Evolutionary conservation across 1,140 invertebrate species (phyloP).

Genomic region (Meloidogyne exigua): DNA sequence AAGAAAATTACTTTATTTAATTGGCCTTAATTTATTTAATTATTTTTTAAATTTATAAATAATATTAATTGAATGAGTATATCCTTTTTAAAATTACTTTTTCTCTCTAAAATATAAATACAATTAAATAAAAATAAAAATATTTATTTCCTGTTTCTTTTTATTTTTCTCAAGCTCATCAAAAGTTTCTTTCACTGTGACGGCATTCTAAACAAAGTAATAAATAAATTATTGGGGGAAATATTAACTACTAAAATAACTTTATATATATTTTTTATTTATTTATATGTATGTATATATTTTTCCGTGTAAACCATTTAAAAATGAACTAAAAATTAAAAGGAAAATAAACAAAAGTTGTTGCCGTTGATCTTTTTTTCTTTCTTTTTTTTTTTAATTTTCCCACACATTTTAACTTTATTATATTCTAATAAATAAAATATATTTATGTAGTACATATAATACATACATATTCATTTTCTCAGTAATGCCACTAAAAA

Average conservation of each 20-base stretch:
- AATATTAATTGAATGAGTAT: not conserved
- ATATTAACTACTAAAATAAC: not conserved
- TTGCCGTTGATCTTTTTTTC: not conserved
- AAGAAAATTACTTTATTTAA: not conserved
- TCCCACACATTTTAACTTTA: not conserved
- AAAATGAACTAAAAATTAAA: not conserved
- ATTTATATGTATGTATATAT: not conserved
- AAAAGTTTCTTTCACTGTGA: not conserved
- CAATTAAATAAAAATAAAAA: not conserved
- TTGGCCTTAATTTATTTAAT: no score
- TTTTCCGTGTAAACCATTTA: not conserved
- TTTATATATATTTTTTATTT: not conserved
- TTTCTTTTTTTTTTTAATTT: not conserved
- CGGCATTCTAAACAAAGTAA: not conserved
- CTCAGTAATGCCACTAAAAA: slow-evolving; percentile 4
- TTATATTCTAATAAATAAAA: no score
- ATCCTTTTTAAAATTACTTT: not conserved
- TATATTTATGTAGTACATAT: no score
- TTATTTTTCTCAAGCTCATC: slow-evolving; percentile 1
- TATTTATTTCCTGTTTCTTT: not conserved
- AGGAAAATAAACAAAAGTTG: not conserved
- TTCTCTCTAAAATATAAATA: no score
- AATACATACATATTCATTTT: no score
- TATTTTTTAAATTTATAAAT: no score
- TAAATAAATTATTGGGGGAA: not conserved